These are phyloP conservation scores for Petrophora chlorosata DNA, from an alignment of 2,888 invertebrate species.

Conservation along the genomic window DNA sequence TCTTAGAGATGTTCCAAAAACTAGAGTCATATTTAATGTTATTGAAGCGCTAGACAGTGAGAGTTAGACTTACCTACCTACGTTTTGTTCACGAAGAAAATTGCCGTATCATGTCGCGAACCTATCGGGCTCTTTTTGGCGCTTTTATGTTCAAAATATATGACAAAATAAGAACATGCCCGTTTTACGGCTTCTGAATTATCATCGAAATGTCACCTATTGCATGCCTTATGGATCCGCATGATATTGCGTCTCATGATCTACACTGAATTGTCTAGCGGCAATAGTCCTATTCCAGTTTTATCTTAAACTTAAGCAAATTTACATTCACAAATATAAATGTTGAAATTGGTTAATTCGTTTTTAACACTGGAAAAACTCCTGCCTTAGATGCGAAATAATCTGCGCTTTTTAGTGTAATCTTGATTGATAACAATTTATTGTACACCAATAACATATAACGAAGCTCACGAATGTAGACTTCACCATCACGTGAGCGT, in stretches of 20 bases:
- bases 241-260: neutral
- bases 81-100: conserved; percentile 11
- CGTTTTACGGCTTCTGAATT: conserved; percentile 5
- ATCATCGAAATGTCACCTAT: conserved; percentile 6
- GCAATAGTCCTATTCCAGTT: too few species aligned
- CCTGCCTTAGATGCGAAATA: conserved; percentile 1
- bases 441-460: too few species aligned
- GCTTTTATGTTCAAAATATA: neutral
- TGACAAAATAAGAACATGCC: neutral
- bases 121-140: neutral
- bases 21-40: conserved; percentile 5
- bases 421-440: too few species aligned
- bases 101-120: conserved; percentile 9
- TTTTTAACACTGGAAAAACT: conserved; percentile 7
- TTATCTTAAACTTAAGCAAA: conserved; percentile 9
- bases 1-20: too few species aligned
- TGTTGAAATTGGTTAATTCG: conserved; percentile 21
- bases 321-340: conserved; percentile 10
- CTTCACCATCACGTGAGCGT: too few species aligned
- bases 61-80: neutral
- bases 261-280: too few species aligned
- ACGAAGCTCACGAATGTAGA: too few species aligned
- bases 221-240: conserved; percentile 1
- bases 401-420: conserved; percentile 12
- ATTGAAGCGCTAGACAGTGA: neutral